Base-by-base conservation (phyloP, 2,888 invertebrate genomes). In the Linhomoeus sp. region DNA sequence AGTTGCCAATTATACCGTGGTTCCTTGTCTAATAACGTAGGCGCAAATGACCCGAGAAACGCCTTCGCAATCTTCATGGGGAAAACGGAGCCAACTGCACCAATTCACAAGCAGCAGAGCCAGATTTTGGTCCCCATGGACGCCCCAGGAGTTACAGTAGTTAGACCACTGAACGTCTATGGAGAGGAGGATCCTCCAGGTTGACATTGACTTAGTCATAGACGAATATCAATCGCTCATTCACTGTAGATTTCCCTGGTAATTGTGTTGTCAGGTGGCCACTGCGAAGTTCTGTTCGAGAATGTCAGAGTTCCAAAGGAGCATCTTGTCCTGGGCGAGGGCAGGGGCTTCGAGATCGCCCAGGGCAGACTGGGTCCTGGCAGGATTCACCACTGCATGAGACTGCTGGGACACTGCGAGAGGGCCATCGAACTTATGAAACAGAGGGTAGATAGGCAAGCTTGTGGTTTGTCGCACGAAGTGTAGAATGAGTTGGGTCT, bases 71-170 rank as follows among this genome's bases (percentile, higher is more conserved):
- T 29, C 29, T 29, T 29, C 29, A 29, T 29, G 29, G 29, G 29
- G 7, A 29, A 29, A 12, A 29, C 66, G 15, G 58, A 63, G 48
- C 52, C 58, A 1, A 50, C 51, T 26, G 66, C 61, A 2, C 54
- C 59, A 1, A 54, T 55, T 7, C 65, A 70, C 53, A 51, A 51
- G 35, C 69, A 70, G 53, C 70, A 70, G 53, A 67, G 67, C 44
- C 70, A 70, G 69, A 62, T 70, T 20, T 56, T 71, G 2, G 66
- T 70, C 15, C 70, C 70, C 22, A 69, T 70, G 69, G 65, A 70
- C 52, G 51, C 66, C 1, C 65, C 66, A 7, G 70, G 70, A 15
- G 59, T 70, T 25, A 64, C 58, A 48, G 58, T 70, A 35, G 50
- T 68, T 9, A 55, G 70, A 33, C 65, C 70, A 12, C 59, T 71